Conservation (phyloP, 1,140 invertebrate species). For the Caerostris darwini region DNA sequence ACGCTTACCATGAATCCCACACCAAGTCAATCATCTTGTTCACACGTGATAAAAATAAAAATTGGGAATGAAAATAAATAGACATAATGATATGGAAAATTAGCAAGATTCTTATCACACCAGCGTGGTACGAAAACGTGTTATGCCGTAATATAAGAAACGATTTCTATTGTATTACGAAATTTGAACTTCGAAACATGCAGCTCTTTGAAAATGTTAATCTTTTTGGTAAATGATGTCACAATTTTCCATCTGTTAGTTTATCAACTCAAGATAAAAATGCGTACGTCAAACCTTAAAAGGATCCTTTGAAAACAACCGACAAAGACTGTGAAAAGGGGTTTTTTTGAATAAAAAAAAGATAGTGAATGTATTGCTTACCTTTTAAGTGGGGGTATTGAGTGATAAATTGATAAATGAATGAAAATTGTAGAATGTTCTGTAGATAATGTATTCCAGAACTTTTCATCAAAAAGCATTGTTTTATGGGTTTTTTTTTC, state of each 20-base stretch:
- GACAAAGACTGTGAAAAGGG: not conserved
- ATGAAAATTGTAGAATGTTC: constrained; percentile 30
- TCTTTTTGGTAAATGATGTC: constrained; percentile 18
- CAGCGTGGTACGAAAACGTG: too few species aligned
- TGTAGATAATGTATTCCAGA: constrained; percentile 29
- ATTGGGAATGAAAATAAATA: too few species aligned
- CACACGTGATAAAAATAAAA: too few species aligned
- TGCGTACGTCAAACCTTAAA: constrained; percentile 16
- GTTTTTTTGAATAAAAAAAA: not conserved
- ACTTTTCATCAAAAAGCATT: not conserved
- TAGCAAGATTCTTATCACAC: too few species aligned
- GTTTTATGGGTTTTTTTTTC: not conserved
- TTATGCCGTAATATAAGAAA: too few species aligned
- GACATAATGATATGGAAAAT: too few species aligned
- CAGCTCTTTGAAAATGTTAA: not conserved
- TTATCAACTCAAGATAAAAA: not conserved
- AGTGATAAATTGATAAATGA: not conserved
- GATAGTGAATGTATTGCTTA: not conserved
- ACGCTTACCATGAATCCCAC: too few species aligned
- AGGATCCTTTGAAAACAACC: not conserved
- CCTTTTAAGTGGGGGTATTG: not conserved
- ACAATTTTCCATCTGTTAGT: not conserved
- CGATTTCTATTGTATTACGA: not conserved
- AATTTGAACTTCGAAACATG: not conserved
- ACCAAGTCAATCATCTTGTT: too few species aligned